Evolutionary conservation across 2,113 vertebrate species (phyloP).

Genomic region (Daubentonia madagascariensis): DNA sequence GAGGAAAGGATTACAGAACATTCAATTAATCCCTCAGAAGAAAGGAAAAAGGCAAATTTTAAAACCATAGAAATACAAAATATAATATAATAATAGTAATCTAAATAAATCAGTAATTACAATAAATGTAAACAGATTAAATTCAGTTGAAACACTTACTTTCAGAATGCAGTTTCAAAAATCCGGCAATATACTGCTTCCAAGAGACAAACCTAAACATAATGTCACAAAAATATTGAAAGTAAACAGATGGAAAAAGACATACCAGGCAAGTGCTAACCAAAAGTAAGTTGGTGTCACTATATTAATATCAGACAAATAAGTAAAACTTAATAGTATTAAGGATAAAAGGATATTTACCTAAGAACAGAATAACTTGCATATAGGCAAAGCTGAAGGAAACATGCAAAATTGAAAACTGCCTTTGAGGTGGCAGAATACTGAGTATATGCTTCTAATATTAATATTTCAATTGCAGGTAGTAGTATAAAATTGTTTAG

Average conservation of each 20-base stretch:
- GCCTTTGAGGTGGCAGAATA: neutral
- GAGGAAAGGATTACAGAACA: neutral
- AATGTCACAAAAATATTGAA: neutral
- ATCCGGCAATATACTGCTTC: neutral
- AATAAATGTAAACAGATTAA: slow-evolving; percentile 44
- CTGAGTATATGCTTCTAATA: neutral
- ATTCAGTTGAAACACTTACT: neutral
- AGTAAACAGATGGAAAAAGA: neutral
- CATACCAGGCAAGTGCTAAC: neutral
- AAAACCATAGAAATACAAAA: neutral
- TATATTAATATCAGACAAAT: neutral
- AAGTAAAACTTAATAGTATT: neutral
- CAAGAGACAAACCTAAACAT: neutral
- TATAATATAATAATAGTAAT: neutral
- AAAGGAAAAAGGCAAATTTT: neutral
- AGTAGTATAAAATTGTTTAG: slow-evolving; percentile 6
- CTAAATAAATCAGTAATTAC: neutral
- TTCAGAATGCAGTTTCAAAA: slow-evolving; percentile 30
- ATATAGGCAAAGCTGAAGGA: neutral
- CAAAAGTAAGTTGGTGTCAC: neutral
- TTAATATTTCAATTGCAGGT: neutral
- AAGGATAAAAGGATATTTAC: neutral
- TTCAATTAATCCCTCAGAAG: neutral
- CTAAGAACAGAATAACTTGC: neutral
- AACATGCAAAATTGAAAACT: neutral